Percentiles rank a stretch among this genome's conserved stretches.
phyloP scores from a whole-genome alignment of 2,888 invertebrate species.

The Schizotus pectinicornis region DNA sequence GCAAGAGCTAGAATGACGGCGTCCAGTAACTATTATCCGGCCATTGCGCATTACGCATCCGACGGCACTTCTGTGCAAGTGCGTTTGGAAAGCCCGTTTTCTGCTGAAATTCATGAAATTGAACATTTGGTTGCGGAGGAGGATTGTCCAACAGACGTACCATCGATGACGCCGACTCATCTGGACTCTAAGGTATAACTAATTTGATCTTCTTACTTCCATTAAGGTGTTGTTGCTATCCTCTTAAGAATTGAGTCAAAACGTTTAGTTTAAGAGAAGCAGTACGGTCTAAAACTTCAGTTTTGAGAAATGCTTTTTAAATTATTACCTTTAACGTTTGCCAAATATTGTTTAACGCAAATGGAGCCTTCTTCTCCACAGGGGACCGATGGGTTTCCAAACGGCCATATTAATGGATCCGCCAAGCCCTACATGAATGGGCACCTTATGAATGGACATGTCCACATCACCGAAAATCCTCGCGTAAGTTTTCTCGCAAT shows the following conservation, averaged over 20 bases:
- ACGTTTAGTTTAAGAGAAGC: too few relatives aligned
- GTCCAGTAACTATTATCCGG: constrained; percentile 47
- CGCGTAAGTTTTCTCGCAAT: constrained; percentile 59
- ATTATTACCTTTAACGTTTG: too few relatives aligned
- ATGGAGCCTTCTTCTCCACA: constrained; percentile 33
- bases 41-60: constrained; percentile 44
- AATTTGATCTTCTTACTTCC: constrained; percentile 47
- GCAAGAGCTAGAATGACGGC: constrained; percentile 41
- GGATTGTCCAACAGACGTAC: constrained; percentile 51
- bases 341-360: background rate
- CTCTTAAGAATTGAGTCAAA: too few relatives aligned
- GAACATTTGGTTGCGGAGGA: constrained; percentile 52
- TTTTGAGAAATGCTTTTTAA: background rate
- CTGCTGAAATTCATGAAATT: constrained; percentile 53
- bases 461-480: constrained; percentile 73
- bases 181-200: constrained; percentile 66
- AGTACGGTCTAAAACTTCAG: too few relatives aligned
- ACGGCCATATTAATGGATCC: constrained; percentile 61
- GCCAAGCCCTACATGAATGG: constrained; percentile 60
- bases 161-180: constrained; percentile 50
- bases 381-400: constrained; percentile 59
- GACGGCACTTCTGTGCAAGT: constrained; percentile 46
- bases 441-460: constrained; percentile 64
- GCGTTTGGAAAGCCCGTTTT: constrained; percentile 44
- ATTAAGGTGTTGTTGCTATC: constrained; percentile 60